Evolutionary conservation across 1,140 invertebrate species (phyloP), one percentile per base, ranked within the genome.

Genomic region (Liolophura sinensis): DNA sequence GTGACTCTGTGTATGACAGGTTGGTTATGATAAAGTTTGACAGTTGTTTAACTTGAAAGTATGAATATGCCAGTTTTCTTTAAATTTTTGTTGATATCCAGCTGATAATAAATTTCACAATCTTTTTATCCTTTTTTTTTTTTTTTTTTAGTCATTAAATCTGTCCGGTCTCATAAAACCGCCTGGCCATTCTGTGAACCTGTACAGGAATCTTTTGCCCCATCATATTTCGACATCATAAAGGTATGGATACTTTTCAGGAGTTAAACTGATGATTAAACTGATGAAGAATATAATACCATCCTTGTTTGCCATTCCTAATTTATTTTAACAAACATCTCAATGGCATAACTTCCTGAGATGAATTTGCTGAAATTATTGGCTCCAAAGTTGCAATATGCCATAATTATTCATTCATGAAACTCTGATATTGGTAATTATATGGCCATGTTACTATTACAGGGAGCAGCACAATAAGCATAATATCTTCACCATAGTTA

Each of bases 151-250:
- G 62, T 64, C 11, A 18, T 64, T 46, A 91, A 94, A 78, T 89
- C 90, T 76, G 84, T 95, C 1, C 93, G 92, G 76, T 90, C 91
- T 74, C 92, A 95, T 78, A 89, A 92, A 68, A 93, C 96, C 82
- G 92, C 94, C 4, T 96, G 94, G 94, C 94, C 94, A 1, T 96
- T 96, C 82, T 86, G 92, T 73, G 92, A 94, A 81, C 92, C 93
- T 5, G 93, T 97, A 0, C 92, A 95, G 64, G 93, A 96, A 81
- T 91, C 93, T 75, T 93, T 92, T 80, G 94, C 94, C 0, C 94
- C 94, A 1, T 92, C 93, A 80, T 96, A 94, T 81, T 92, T 93
- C 69, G 86, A 84, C 46, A 75, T 84, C 20, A 80, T 85, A 46
- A 75, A 75, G 69, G 82, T 83, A 61, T 64, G 60, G 16, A 64